A percentile compares a stretch with the other conserved stretches of the same genome.
Evolutionary conservation across 2,888 invertebrate genomes (phyloP).

Genomic region (Biston betularia): DNA sequence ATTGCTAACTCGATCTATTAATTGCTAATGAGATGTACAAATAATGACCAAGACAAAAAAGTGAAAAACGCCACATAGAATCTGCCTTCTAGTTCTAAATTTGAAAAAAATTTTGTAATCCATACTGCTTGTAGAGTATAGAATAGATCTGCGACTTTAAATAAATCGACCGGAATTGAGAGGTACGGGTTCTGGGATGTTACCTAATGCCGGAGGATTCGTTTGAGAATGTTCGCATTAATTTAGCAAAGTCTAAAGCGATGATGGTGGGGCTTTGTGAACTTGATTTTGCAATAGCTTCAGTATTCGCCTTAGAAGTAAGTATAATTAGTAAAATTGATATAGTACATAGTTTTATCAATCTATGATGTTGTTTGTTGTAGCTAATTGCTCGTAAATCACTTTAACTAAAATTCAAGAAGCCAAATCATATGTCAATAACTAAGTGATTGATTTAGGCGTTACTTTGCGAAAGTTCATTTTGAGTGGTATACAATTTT

Average conservation of each 20-base stretch:
- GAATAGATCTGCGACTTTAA: constrained; percentile 6
- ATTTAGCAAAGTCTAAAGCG: constrained; percentile 16
- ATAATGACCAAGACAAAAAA: background rate
- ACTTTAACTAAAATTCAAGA: no score
- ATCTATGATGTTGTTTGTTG: no score
- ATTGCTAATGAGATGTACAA: no score
- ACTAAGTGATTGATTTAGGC: no score
- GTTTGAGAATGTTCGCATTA: constrained; percentile 26
- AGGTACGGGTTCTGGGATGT: constrained; percentile 22
- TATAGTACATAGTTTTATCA: background rate
- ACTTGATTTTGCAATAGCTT: constrained; percentile 2
- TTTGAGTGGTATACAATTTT: no score
- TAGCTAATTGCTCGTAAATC: no score
- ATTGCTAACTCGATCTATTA: no score
- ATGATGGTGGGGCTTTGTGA: constrained; percentile 16
- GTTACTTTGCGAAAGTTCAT: no score
- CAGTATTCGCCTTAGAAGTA: background rate
- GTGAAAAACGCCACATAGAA: background rate
- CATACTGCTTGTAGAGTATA: constrained; percentile 14
- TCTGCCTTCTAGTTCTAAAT: background rate
- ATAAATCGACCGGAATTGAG: constrained; percentile 24
- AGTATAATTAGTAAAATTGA: background rate
- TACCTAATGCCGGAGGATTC: constrained; percentile 25
- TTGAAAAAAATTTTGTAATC: background rate
- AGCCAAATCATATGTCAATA: no score